Evolutionary conservation across 2,797 vertebrate species (phyloP), one percentile per base, ranked within the genome.

Genomic region (Galaxias olidus): DNA sequence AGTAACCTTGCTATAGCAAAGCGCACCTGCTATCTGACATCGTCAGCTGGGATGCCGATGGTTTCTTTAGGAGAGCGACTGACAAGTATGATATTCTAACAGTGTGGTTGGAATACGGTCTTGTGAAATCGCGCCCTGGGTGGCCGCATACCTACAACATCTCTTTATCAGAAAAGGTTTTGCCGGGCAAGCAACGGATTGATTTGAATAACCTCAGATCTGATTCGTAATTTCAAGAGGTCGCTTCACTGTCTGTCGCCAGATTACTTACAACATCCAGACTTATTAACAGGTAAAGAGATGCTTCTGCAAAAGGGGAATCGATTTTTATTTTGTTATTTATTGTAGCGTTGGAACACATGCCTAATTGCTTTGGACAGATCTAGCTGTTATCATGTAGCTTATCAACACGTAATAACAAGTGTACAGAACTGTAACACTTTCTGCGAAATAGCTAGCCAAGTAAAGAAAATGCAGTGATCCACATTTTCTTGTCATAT

Each of bases 21-120:
- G 59, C 63, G 71, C 72, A 79, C 80, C 82, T 79, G 71, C 78
- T 64, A 59, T 63, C 51, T 30, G 20, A 50, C 56, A 48, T 11
- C 63, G 50, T 18, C 59, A 52, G 64, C 72, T 67, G 78, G 69
- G 70, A 87, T 86, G 84, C 81, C 78, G 62, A 85, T 74, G 80
- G 75, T 85, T 74, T 70, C 70, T 47, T 55, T 45, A 20, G 63
- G 57, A 56, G 71, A 65, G 70, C 69, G 66, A 41, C 63, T 54
- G 75, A 58, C 76, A 80, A 82, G 76, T 86, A 80, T 61, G 46
- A 14, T 1, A 60, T 55, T 61, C 63, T 57, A 30, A 56, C 13
- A 63, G 50, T 18, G 43, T 19, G 46, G 48, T 43, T 40, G 43
- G 52, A 17, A 18, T 40, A 46, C 40, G 47, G n/a, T 60, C 17